Percentiles rank a stretch among this genome's conserved stretches.
Evolutionary conservation across 2,113 vertebrate species (phyloP).

Genomic region (Plestiodon gilberti): DNA sequence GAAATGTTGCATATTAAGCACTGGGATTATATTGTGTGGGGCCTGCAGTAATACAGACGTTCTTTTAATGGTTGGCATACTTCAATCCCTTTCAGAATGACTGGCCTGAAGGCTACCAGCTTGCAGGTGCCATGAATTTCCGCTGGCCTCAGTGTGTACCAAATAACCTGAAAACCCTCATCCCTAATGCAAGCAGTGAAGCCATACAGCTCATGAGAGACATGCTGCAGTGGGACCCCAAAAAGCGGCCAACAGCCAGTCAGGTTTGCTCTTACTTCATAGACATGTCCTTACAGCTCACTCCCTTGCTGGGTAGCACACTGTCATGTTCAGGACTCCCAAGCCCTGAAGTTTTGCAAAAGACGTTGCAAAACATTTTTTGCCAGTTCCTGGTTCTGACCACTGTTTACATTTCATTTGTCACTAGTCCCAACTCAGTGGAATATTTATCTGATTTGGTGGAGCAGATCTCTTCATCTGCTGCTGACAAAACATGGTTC

Average conservation of each 20-base stretch:
- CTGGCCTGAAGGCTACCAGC: conserved; percentile 86
- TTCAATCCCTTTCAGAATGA: conserved; percentile 73
- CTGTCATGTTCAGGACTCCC: not conserved
- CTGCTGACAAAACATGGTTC: not conserved
- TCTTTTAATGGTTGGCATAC: not conserved
- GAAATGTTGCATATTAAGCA: not conserved
- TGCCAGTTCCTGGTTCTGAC: not conserved
- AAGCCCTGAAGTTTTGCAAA: not conserved
- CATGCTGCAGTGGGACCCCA: conserved; percentile 86
- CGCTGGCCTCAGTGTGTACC: conserved; percentile 84
- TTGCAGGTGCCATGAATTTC: conserved; percentile 82
- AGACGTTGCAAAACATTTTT: not conserved
- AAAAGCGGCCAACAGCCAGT: conserved; percentile 82
- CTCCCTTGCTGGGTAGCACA: not conserved
- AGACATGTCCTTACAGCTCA: not conserved
- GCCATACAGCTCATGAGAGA: conserved; percentile 84
- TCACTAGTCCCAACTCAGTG: not conserved
- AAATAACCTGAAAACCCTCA: conserved; percentile 81
- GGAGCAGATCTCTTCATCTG: not conserved
- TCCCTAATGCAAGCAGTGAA: conserved; percentile 84
- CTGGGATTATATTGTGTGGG: not conserved
- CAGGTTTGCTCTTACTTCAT: conserved; percentile 74
- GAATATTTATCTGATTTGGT: not conserved
- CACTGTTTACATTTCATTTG: not conserved
- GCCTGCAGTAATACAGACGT: not conserved